phyloP scores from a whole-genome alignment of 2,888 invertebrate species.

The Drosophila subsilvestris region DNA sequence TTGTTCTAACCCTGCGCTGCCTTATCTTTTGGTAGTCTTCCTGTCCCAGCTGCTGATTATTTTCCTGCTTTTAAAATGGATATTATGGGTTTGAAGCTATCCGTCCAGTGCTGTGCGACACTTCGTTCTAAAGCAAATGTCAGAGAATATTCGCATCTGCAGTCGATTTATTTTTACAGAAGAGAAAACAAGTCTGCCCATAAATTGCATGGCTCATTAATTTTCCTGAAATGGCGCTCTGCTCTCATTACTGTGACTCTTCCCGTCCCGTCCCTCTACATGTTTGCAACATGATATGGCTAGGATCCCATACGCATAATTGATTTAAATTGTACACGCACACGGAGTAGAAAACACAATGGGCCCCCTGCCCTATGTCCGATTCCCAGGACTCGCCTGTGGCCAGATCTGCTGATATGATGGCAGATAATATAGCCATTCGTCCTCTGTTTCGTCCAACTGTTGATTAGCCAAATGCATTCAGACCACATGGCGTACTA shows the following conservation, averaged over 20 bases:
- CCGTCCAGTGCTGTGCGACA: conserved; percentile 1
- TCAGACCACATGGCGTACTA: conserved; percentile 42
- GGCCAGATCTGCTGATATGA: conserved; percentile 48
- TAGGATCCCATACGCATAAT: conserved; percentile 57
- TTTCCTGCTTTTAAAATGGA: background rate
- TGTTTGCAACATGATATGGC: conserved; percentile 32
- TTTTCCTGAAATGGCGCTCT: background rate
- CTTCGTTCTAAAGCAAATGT: conserved; percentile 18
- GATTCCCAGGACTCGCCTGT: conserved; percentile 45
- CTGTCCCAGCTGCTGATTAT: background rate
- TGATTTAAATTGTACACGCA: conserved; percentile 66
- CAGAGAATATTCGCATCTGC: background rate
- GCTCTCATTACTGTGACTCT: conserved; percentile 13
- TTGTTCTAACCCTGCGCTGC: no score
- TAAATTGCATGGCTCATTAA: conserved; percentile 28
- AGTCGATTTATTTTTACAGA: background rate
- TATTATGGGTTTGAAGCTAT: background rate
- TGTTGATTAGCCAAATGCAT: conserved; percentile 60
- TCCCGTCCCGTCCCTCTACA: background rate
- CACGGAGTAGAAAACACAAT: conserved; percentile 18
- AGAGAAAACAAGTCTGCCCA: conserved; percentile 1
- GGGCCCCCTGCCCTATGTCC: background rate
- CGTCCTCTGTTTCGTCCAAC: conserved; percentile 27
- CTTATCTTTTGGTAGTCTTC: background rate
- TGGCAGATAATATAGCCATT: conserved; percentile 66